A percentile compares a stretch with the other conserved stretches of the same genome.
Conservation (phyloP, 1,140 invertebrate species). For the Drosophila truncata region DNA sequence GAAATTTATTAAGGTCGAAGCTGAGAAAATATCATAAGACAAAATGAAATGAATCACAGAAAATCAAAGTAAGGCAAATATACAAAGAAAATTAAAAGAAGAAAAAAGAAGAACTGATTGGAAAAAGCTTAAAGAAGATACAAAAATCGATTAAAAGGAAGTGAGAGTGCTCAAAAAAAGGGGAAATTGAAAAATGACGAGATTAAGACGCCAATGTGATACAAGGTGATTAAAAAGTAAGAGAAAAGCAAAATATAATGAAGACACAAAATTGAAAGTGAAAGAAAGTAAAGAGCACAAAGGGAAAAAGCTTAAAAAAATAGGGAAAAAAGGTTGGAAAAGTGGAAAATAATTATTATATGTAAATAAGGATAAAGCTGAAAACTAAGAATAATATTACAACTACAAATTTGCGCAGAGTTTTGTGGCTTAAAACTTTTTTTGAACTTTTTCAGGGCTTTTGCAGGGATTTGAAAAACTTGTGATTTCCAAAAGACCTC, state of each 20-base stretch:
- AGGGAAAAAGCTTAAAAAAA: neutral
- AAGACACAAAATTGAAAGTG: neutral
- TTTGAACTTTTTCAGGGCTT: neutral
- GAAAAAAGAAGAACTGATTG: neutral
- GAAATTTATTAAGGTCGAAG: conserved; percentile 12
- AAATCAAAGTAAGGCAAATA: conserved; percentile 19
- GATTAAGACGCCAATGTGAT: conserved; percentile 10
- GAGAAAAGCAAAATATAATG: neutral
- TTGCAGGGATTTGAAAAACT: neutral
- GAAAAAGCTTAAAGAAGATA: neutral
- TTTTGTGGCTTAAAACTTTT: neutral
- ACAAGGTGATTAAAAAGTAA: conserved; percentile 8
- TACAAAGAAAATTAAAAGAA: neutral
- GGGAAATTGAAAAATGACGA: conserved; percentile 28
- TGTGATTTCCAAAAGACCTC: neutral
- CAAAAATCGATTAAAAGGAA: conserved; percentile 16
- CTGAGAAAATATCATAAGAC: conserved; percentile 16
- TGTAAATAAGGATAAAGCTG: neutral
- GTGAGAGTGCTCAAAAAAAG: neutral
- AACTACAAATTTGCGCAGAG: neutral
- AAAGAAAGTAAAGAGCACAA: neutral
- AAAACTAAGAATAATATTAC: neutral
- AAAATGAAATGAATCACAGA: conserved; percentile 2
- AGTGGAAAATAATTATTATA: too few species aligned
- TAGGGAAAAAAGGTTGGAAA: too few species aligned